These are phyloP conservation scores for Neuroscelio doddi DNA, from an alignment of 2,888 invertebrate species.

Conservation along the genomic window DNA sequence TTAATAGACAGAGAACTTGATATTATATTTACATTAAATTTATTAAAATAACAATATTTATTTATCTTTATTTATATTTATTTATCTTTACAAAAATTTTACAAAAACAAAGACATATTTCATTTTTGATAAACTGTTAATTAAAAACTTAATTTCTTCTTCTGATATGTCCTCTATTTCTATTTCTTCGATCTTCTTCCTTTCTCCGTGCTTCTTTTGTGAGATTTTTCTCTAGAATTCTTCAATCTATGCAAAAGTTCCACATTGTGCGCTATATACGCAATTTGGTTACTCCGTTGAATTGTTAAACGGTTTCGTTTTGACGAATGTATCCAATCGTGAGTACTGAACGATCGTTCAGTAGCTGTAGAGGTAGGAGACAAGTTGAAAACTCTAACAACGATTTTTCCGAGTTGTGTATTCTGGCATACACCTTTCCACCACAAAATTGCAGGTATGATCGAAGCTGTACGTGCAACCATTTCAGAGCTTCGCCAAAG, in stretches of 20 bases:
- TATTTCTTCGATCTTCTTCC: no score
- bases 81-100: no score
- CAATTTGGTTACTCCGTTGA: conserved; percentile 48
- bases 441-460: conserved; percentile 1
- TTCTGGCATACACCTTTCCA: conserved; percentile 36
- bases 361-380: conserved; percentile 53
- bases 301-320: conserved; percentile 52
- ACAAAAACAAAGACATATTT: no score
- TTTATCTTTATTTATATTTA: no score
- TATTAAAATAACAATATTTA: no score
- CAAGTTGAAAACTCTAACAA: conserved; percentile 45
- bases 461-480: neutral
- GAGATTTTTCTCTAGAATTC: neutral
- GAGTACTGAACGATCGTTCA: conserved; percentile 54
- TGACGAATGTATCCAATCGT: conserved; percentile 51
- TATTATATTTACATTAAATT: no score
- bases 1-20: no score
- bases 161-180: no score
- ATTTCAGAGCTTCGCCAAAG: conserved; percentile 1
- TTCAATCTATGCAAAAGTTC: conserved; percentile 8
- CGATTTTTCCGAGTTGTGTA: conserved; percentile 46
- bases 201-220: no score
- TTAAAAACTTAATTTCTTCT: no score
- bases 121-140: no score
- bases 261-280: conserved; percentile 45